Base-by-base conservation (phyloP, 2,888 invertebrate species). In the Homarus gammarus region DNA sequence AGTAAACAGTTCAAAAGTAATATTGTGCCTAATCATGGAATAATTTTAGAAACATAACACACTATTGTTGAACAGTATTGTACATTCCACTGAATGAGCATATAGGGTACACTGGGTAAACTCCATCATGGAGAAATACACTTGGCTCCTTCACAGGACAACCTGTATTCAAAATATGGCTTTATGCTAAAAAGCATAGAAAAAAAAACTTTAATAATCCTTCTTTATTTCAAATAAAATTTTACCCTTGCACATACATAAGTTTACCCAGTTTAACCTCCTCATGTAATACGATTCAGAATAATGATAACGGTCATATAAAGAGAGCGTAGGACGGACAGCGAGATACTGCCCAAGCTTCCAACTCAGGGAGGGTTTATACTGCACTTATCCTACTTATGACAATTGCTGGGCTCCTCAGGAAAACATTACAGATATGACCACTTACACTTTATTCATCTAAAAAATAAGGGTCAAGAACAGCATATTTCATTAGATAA, bases 1-100 rank as follows among this genome's bases (percentile, higher is more conserved):
- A 88, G 83, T 88, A 88, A 83, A 81, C 81, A 81, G 64, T 88
- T 88, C 83, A 70, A 68, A 78, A 85, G 78, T 88, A 82, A 88
- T 88, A 83, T 89, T 89, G 88, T 89, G 88, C 88, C 88, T 89
- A 89, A 89, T 89, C 84, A 78, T 89, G 88, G 88, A 89, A 89
- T 89, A 89, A 49, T 77, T 89, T 89, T 89, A 75, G 64, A 83
- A 89, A 89, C 88, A 84, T 89, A 89, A 89, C 88, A 89, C 88
- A 86, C 78, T 86, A 86, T 86, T 78, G 49, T 78, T 86, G 68
- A 86, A 86, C 86, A 86, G 77, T 84, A 89, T 89, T 89, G 88
- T 89, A 89, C 88, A 89, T 84, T 89, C 84, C 88, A 89, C 88
- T 89, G 88, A 84, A 84, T 89, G 88, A 89, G 88, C 88, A 84